phyloP scores from a whole-genome alignment of 1,140 invertebrate species.

The Bombus consobrinus region DNA sequence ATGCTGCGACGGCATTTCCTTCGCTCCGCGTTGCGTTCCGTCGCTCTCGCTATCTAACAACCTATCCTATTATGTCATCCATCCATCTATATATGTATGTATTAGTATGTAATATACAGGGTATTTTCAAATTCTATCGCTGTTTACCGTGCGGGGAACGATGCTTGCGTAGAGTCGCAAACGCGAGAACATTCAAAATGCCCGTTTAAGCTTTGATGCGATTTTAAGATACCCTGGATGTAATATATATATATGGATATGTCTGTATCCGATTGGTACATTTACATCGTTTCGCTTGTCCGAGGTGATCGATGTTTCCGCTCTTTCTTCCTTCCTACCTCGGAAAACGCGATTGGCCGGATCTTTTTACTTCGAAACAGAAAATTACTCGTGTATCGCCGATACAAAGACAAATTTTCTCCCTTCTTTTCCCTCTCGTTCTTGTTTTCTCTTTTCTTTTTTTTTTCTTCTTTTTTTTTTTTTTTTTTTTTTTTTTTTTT shows the following conservation, averaged over 20 bases:
- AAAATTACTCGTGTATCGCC: background rate
- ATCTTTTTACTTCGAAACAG: background rate
- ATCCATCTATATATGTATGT: background rate
- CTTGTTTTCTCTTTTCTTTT: too few species aligned
- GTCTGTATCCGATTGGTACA: background rate
- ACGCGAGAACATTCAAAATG: rapidly evolving
- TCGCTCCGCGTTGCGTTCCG: background rate
- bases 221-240: background rate
- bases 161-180: too few species aligned
- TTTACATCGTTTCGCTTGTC: background rate
- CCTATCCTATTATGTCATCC: background rate
- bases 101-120: background rate
- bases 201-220: too few species aligned
- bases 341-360: background rate
- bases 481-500: too few species aligned
- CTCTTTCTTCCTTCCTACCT: background rate
- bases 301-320: background rate
- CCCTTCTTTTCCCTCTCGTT: background rate
- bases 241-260: background rate
- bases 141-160: too few species aligned
- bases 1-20: slow-evolving; percentile 8
- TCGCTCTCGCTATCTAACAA: background rate
- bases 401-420: background rate
- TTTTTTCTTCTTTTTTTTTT: too few species aligned
- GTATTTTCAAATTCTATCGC: background rate